Percentiles rank a stretch among this genome's conserved stretches.
Conservation (phyloP, 1,140 invertebrate species). For the Leptopilina boulardi region DNA sequence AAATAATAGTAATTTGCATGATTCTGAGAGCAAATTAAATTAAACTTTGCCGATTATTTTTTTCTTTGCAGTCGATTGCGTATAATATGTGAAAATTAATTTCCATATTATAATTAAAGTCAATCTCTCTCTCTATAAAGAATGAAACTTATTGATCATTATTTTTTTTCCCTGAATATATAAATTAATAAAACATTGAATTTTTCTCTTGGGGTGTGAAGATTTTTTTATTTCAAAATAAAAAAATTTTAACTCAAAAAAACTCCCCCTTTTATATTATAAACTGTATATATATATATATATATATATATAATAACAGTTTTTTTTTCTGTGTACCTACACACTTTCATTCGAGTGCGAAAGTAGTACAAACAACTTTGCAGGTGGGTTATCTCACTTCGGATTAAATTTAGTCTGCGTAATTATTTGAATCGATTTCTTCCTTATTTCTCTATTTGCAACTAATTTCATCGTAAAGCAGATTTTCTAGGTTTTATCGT, state of each 20-base stretch:
- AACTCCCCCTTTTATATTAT: neutral
- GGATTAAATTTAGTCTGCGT: constrained; percentile 22
- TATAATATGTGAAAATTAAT: constrained; percentile 6
- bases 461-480: constrained; percentile 7
- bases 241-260: neutral
- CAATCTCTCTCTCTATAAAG: neutral
- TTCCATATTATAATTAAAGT: constrained; percentile 27
- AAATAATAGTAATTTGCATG: neutral
- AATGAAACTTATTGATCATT: constrained; percentile 3
- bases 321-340: neutral
- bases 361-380: constrained; percentile 28
- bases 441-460: constrained; percentile 25
- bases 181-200: neutral
- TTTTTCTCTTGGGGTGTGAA: neutral
- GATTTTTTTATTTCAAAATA: no score
- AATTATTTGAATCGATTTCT: constrained; percentile 17
- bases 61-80: neutral
- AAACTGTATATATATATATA: neutral
- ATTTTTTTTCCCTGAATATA: neutral
- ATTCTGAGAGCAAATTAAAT: constrained; percentile 17
- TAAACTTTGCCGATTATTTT: neutral
- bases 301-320: neutral
- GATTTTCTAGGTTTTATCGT: constrained; percentile 10
- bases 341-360: constrained; percentile 10
- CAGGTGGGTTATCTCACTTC: neutral